Conservation (phyloP, 1,140 invertebrate genomes). For the Chymomyza costata region DNA sequence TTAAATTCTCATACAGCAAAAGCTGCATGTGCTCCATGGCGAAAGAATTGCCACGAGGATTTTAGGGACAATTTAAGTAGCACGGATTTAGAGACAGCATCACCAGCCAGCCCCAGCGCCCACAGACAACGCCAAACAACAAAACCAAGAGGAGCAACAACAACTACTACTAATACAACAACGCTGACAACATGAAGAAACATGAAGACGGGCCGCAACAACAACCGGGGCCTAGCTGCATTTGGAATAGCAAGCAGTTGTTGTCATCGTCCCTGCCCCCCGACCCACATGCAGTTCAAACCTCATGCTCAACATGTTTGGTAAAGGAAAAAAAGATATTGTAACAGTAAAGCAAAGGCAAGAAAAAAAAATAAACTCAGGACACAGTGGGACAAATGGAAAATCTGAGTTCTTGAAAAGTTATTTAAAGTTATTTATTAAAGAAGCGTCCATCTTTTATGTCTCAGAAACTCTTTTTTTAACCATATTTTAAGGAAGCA, state of each 20-base stretch:
- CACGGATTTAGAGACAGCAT: conserved; percentile 67
- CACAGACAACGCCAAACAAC: conserved; percentile 11
- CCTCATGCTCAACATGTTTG: too few species aligned
- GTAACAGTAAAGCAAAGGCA: too few species aligned
- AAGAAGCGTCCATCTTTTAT: too few species aligned
- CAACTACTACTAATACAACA: too few species aligned
- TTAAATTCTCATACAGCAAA: conserved; percentile 72
- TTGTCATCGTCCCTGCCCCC: conserved; percentile 24
- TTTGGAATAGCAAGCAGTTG: conserved; percentile 50
- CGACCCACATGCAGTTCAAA: too few species aligned
- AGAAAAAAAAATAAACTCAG: too few species aligned
- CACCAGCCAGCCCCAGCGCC: conserved; percentile 14
- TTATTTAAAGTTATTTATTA: too few species aligned
- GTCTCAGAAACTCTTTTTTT: too few species aligned
- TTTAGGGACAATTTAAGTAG: conserved; percentile 73
- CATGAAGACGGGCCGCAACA: conserved; percentile 57
- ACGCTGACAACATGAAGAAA: conserved; percentile 52
- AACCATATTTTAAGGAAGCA: too few species aligned
- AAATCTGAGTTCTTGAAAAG: too few species aligned
- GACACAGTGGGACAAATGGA: too few species aligned
- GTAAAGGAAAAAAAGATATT: too few species aligned
- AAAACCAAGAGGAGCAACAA: conserved; percentile 11
- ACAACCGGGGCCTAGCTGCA: conserved; percentile 34
- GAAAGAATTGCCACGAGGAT: conserved; percentile 72
- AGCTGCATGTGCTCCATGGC: conserved; percentile 70